phyloP scores from a whole-genome alignment of 1,140 invertebrate species.

The Dinoponera quadriceps region DNA sequence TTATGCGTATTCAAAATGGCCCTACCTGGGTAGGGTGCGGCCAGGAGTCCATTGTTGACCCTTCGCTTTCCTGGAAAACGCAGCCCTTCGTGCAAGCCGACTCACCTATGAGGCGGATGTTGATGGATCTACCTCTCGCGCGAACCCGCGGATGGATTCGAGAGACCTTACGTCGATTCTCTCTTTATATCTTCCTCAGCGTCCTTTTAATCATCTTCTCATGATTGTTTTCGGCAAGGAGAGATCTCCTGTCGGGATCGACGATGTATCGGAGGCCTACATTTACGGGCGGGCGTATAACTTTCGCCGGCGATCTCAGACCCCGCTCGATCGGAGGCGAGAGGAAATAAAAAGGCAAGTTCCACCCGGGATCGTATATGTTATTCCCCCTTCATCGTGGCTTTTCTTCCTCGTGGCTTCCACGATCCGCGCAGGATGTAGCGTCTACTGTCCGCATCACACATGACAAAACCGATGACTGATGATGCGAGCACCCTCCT shows the following conservation, averaged over 20 bases:
- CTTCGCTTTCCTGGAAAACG: slow-evolving; percentile 70
- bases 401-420: slow-evolving; percentile 2
- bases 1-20: slow-evolving; percentile 80
- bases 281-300: neutral
- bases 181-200: neutral
- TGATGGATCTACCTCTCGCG: slow-evolving; percentile 66
- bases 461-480: slow-evolving; percentile 80
- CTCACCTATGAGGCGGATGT: slow-evolving; percentile 64
- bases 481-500: slow-evolving; percentile 75
- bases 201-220: neutral
- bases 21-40: slow-evolving; percentile 75
- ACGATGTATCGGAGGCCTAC: neutral
- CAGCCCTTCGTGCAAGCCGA: slow-evolving; percentile 76
- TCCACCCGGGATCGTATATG: slow-evolving; percentile 21
- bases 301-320: slow-evolving; percentile 20
- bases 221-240: neutral
- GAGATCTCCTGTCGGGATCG: neutral
- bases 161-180: neutral
- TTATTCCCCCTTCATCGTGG: slow-evolving; percentile 8
- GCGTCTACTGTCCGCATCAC: slow-evolving; percentile 56
- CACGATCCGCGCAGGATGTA: slow-evolving; percentile 43
- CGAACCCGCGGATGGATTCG: slow-evolving; percentile 32
- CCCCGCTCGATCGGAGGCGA: neutral
- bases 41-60: slow-evolving; percentile 73
- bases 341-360: slow-evolving; percentile 40